Evolutionary conservation across 2,797 vertebrate species (phyloP), one percentile per base, ranked within the genome.

Genomic region (Loris lydekkerianus): DNA sequence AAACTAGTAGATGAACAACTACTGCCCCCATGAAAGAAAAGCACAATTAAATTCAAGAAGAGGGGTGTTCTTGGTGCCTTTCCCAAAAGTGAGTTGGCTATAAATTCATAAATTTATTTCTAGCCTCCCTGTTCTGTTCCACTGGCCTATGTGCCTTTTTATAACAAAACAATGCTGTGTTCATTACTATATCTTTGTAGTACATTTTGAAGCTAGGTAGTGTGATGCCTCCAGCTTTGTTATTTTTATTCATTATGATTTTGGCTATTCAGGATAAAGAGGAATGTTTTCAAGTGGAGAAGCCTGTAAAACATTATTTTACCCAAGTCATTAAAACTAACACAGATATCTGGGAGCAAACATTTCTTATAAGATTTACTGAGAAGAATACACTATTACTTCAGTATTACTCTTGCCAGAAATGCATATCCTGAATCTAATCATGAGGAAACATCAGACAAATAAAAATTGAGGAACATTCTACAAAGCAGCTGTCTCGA

Each of bases 391-490:
- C 15, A 56, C 56, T 77, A 87, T 92, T 21, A 67, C 73, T 92
- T 95, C 43, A 91, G 53, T 40, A 67, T 46, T 58, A 49, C 93
- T 91, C 86, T 89, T 86, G 88, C 96, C 95, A 96, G 91, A 95
- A 94, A 87, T 73, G 61, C 84, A 94, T 91, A 93, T 91, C 80
- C 63, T 89, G 70, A 94, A 95, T 91, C 94, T 95, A 97, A 97
- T 96, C 86, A 95, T 86, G 56, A 94, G 34, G 70, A 97, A 95
- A 72, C 37, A 95, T 80, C 65, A 92, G 90, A 88, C 60, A 96
- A 95, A 95, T 95, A 69, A 97, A 95, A 96, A 90, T 17, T 76
- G 86, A 93, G 40, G 27, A 93, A 91, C 31, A 95, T 67, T 92
- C 60, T 96, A 86, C 53, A 96, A 81, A 92, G 92, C 40, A 91